Conservation (phyloP, 2,888 invertebrate species). For the Sinodicranocentrus sp. region DNA sequence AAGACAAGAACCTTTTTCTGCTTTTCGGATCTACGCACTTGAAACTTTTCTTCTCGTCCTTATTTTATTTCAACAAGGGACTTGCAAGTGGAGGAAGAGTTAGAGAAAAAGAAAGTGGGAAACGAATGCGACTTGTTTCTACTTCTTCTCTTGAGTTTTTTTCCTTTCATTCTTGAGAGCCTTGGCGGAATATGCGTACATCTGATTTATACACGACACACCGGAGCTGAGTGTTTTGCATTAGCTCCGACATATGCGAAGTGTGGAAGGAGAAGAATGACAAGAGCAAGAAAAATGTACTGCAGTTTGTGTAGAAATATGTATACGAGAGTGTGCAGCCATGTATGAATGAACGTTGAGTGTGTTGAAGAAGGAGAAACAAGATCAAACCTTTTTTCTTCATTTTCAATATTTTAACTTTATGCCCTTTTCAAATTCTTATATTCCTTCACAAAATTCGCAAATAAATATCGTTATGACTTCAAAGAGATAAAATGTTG, state of each 20-base stretch:
- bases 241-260: too few relatives aligned
- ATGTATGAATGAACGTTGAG: constrained; percentile 26
- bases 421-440: too few relatives aligned
- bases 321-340: neutral
- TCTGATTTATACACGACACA: too few relatives aligned
- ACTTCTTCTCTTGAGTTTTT: constrained; percentile 9
- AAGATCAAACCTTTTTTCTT: neutral
- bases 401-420: neutral
- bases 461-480: too few relatives aligned
- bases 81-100: neutral
- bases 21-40: neutral
- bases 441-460: too few relatives aligned
- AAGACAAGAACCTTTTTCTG: constrained; percentile 31
- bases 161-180: constrained; percentile 14
- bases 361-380: neutral
- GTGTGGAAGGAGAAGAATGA: too few relatives aligned
- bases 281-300: too few relatives aligned
- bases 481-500: too few relatives aligned
- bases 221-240: too few relatives aligned
- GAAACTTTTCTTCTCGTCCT: constrained; percentile 35
- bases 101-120: constrained; percentile 2
- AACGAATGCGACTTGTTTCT: constrained; percentile 20
- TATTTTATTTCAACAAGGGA: neutral
- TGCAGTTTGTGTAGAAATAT: neutral
- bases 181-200: too few relatives aligned